These are phyloP conservation scores for Carcharodon carcharias DNA, from an alignment of 2,797 vertebrate genomes.

Conservation along the genomic window DNA sequence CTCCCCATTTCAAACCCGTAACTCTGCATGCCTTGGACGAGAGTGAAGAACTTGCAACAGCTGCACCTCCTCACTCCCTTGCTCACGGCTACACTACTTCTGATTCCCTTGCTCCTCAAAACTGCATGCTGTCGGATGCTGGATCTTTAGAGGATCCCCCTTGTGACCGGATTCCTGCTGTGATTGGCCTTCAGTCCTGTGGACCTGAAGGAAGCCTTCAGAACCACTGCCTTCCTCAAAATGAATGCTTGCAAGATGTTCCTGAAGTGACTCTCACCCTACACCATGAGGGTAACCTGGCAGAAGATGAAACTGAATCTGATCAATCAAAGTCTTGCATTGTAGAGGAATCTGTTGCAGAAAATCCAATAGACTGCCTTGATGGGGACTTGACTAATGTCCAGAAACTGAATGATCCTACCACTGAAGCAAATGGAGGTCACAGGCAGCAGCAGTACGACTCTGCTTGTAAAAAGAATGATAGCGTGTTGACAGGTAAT, in stretches of 20 bases:
- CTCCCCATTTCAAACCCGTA: constrained; percentile 51
- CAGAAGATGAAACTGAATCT: constrained; percentile 36
- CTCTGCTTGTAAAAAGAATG: constrained; percentile 71
- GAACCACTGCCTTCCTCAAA: no score
- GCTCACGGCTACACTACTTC: not conserved
- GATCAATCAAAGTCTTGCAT: not conserved
- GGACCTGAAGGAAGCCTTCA: not conserved
- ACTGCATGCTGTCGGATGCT: not conserved
- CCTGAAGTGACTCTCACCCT: not conserved
- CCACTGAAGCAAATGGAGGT: constrained; percentile 44
- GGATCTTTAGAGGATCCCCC: not conserved
- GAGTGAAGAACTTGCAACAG: constrained; percentile 45
- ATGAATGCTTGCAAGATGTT: not conserved
- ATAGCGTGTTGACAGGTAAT: constrained; percentile 75
- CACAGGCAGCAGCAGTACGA: constrained; percentile 65
- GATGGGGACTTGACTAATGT: not conserved
- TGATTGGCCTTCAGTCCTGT: not conserved
- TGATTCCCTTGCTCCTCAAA: not conserved
- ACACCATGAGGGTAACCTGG: constrained; percentile 35
- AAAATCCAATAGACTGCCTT: not conserved
- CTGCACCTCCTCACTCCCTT: constrained; percentile 60
- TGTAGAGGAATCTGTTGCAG: not conserved
- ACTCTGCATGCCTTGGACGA: constrained; percentile 65
- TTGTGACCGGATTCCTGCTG: not conserved
- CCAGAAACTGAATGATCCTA: no score